Evolutionary conservation across 2,113 vertebrate genomes (phyloP), one percentile per base, ranked within the genome.

Genomic region (Eubucco bourcierii): DNA sequence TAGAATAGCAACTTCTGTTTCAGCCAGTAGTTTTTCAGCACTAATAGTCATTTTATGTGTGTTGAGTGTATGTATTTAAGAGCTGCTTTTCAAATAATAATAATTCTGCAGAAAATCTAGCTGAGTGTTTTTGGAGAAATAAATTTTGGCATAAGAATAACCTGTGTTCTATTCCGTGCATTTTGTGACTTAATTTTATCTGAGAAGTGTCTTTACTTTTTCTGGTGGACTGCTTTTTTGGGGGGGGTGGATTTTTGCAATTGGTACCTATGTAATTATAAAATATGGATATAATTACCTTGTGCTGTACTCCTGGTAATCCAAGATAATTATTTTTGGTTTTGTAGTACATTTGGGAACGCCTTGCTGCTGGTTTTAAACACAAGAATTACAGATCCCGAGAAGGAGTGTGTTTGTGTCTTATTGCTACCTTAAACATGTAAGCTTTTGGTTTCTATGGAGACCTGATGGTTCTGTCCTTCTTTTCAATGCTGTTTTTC

Each of bases 371-470:
- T 95, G 98, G 98, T 87, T 99, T 99, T 96, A 99, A 99, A 97
- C 99, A 99, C 97, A 99, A 99, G 98, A 99, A 99, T 97, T 99
- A 98, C 98, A 98, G 99, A 95, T 98, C 98, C 95, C 98, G 99
- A 97, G 99, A 99, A 98, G 99, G 99, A 94, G 91, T 99, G 84
- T 99, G 99, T 97, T 96, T 99, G 66, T 99, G 99, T 97, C 98
- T 99, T 94, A 97, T 98, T 95, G 97, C 98, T 96, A 99, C 99
- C 53, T 98, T 99, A 92, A 98, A 97, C 97, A 97, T 74, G 99
- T 99, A 98, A 99, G 99, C 96, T 94, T 96, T 93, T 85, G 89
- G 77, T 96, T 94, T 93, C 93, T 95, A 66, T 90, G 86, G 86
- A 83, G 47, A 78, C 8, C 2, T 72, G 73, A 67, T 3, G 13